Base-by-base conservation (phyloP, 2,888 invertebrate species). In the Troglohyphantes excavatus region DNA sequence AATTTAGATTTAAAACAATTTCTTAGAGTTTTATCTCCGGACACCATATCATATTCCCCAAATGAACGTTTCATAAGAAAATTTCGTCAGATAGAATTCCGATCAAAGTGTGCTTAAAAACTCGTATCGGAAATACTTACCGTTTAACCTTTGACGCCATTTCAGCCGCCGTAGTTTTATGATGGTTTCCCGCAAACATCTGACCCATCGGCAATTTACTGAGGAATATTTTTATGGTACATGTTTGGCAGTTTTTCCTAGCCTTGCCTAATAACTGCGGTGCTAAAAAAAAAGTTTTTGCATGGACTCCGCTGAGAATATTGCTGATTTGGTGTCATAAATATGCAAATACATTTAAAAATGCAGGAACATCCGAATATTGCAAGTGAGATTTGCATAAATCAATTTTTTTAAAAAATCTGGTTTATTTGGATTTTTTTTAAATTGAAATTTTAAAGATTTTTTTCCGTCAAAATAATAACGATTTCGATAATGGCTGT, bases 121-220 rank as follows among this genome's bases (percentile, higher is more conserved):
- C 65, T 65, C 13, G 17, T 26, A 2, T 5, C 11, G 23, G n/a
- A 53, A 53, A 53, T 53, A 53, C 53, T 17, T 53, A 5, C 53
- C n/a, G 17, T 11, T 13, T 53, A 53, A 53, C 53, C 53, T n/a
- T 33, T 53, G 53, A 53, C n/a, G n/a, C 17, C 53, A 53, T 53
- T 53, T 17, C n/a, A n/a, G 53, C 53, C n/a, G 5, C n/a, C 17
- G 9, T 5, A 53, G 53, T 70, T 68, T 78, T 72, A 87, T 26
- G 27, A 61, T 46, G 13, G 53, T 81, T 88, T 81, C 87, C 87
- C 78, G 59, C 65, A 46, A 75, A 19, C 67, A 88, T 88, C 39
- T 88, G 87, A 75, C 87, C 87, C 63, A 26, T 21, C n/a, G 53
- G 43, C 21, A 70, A 27, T 19, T 67, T 29, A 70, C 59, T 19